Evolutionary conservation across 2,797 vertebrate genomes (phyloP), one percentile per base, ranked within the genome.

Genomic region (Rhadinocentrus ornatus): DNA sequence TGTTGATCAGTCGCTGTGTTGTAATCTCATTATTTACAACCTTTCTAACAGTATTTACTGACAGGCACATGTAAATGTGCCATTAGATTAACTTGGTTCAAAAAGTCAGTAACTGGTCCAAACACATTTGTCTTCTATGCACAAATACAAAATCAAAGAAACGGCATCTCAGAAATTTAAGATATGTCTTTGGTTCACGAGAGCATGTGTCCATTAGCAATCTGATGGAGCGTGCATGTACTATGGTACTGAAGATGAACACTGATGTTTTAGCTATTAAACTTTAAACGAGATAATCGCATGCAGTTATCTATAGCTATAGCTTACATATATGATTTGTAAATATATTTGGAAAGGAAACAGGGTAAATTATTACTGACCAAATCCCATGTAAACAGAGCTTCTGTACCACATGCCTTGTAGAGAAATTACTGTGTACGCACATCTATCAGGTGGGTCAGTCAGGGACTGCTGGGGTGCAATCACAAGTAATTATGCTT

Each of bases 401-500:
- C 18, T n/a, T 46, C 18, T 4, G 35, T 50, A 31, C 31, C 57
- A 2, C 35, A 27, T 18, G 11, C 10, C 22, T 41, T 57, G n/a
- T 26, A 22, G 9, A 37, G 24, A 26, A 22, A 71, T 63, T 37
- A 39, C 39, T 41, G 18, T 27, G 24, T 12, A 61, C 37, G 48
- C n/a, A 52, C 44, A 60, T 37, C 46, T 34, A 1, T 31, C 29
- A 58, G 27, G 60, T 1, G 24, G 27, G 35, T 58, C 22, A 50
- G 41, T 0, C 3, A 64, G 15, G 22, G 8, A 10, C 53, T 46
- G 9, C 35, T 55, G 16, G n/a, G 24, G 32, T 10, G 27, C 32
- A 79, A 48, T 75, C 66, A 34, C 63, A 54, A 39, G 55, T 22
- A 39, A 69, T 69, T 64, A 64, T 56, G 54, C 35, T 69, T 37